A percentile compares a stretch with the other conserved stretches of the same genome.
phyloP scores from a whole-genome alignment of 2,888 invertebrate species.

The Pristionchus mayeri region DNA sequence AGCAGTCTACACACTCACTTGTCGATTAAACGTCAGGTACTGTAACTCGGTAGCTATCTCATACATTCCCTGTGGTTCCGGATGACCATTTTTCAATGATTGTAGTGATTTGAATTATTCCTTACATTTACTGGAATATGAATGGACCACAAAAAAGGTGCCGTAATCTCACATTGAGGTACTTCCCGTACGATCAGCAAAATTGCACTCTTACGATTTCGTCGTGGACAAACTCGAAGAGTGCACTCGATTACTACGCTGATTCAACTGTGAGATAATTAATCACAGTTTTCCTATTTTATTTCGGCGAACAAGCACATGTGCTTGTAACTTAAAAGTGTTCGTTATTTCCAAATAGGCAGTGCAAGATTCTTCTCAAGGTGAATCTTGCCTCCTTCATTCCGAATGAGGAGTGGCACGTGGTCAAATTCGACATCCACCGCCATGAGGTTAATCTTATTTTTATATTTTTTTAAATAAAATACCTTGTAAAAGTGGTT shows the following conservation, averaged over 20 bases:
- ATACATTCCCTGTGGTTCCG: too few relatives aligned
- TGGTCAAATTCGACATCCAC: slow-evolving; percentile 71
- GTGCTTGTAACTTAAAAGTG: too few relatives aligned
- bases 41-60: too few relatives aligned
- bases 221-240: slow-evolving; percentile 74
- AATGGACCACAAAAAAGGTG: not conserved
- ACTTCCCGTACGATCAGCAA: slow-evolving; percentile 75
- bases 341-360: too few relatives aligned
- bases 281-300: not conserved
- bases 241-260: slow-evolving; percentile 74
- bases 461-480: not conserved
- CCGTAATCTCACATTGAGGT: slow-evolving; percentile 54
- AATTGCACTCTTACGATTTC: slow-evolving; percentile 75
- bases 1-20: slow-evolving; percentile 74
- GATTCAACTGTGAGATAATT: slow-evolving; percentile 61
- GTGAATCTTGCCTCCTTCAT: slow-evolving; percentile 72
- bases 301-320: not conserved
- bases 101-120: not conserved
- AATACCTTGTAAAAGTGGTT: not conserved
- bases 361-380: not conserved
- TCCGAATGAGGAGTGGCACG: slow-evolving; percentile 75
- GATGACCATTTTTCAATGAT: too few relatives aligned
- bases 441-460: slow-evolving; percentile 72
- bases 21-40: slow-evolving; percentile 65
- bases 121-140: too few relatives aligned